These are phyloP conservation scores for Panthera uncia DNA, from an alignment of 2,113 vertebrate genomes.

Conservation along the genomic window DNA sequence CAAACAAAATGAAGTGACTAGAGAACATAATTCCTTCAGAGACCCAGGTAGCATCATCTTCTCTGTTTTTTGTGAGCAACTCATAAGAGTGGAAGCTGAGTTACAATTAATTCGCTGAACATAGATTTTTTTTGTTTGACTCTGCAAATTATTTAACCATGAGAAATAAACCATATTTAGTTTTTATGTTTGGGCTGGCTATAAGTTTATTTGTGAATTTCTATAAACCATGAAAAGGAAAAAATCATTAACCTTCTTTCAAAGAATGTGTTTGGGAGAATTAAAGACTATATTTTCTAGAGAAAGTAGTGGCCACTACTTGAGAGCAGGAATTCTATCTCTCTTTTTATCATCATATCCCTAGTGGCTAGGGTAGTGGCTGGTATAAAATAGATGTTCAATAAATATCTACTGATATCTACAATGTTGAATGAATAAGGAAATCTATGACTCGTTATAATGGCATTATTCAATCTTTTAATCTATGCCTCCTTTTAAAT, in stretches of 20 bases:
- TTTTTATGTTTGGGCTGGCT: slow-evolving; percentile 33
- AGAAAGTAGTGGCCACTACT: neutral
- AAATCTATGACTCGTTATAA: neutral
- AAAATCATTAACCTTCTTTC: neutral
- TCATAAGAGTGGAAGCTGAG: neutral
- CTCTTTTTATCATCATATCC: neutral
- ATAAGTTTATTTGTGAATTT: neutral
- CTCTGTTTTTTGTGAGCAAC: neutral
- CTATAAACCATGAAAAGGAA: neutral
- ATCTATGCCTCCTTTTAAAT: neutral
- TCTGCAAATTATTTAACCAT: slow-evolving; percentile 48
- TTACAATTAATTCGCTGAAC: neutral
- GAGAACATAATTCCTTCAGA: slow-evolving; percentile 42
- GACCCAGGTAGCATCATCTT: neutral
- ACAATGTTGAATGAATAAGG: neutral
- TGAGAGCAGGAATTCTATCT: neutral
- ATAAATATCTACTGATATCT: neutral
- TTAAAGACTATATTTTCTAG: neutral
- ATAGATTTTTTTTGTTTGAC: slow-evolving; percentile 41
- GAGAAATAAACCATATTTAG: neutral
- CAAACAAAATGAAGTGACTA: slow-evolving; percentile 36
- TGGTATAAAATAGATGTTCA: neutral
- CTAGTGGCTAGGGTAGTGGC: neutral
- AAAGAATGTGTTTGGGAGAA: neutral
- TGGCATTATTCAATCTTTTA: neutral